Conservation (phyloP, 2,113 vertebrate genomes). For the human (Homo sapiens) region DNA sequence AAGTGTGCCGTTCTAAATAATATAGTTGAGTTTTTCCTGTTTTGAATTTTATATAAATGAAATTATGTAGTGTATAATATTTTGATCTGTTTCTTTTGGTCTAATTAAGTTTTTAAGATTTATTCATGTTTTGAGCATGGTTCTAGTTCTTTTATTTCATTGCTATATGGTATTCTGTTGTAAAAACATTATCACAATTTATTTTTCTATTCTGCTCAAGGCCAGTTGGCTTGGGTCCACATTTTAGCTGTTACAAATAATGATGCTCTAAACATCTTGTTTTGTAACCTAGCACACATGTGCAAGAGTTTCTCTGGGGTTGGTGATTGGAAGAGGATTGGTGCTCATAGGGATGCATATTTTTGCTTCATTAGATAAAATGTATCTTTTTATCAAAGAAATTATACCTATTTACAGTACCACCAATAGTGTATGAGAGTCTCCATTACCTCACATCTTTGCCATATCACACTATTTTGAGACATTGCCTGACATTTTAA, state of each 20-base stretch:
- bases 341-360: neutral
- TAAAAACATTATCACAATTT: neutral
- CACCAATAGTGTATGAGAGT: neutral
- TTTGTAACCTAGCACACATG: neutral
- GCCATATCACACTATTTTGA: neutral
- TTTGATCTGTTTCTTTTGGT: neutral
- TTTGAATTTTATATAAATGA: conserved; percentile 40
- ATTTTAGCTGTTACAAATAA: neutral
- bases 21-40: conserved; percentile 1
- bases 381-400: neutral
- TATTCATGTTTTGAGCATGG: neutral
- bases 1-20: neutral
- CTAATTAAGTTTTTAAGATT: neutral
- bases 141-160: neutral
- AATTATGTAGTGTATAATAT: neutral
- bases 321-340: neutral
- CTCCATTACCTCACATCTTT: neutral
- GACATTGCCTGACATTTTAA: neutral
- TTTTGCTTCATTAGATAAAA: neutral
- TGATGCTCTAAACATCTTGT: neutral
- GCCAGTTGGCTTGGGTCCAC: neutral
- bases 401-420: neutral
- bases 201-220: neutral
- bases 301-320: neutral
- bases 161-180: neutral